Percentiles rank a stretch among this genome's conserved stretches.
Conservation (phyloP, 2,113 vertebrate species). For the Seriola rivoliana region DNA sequence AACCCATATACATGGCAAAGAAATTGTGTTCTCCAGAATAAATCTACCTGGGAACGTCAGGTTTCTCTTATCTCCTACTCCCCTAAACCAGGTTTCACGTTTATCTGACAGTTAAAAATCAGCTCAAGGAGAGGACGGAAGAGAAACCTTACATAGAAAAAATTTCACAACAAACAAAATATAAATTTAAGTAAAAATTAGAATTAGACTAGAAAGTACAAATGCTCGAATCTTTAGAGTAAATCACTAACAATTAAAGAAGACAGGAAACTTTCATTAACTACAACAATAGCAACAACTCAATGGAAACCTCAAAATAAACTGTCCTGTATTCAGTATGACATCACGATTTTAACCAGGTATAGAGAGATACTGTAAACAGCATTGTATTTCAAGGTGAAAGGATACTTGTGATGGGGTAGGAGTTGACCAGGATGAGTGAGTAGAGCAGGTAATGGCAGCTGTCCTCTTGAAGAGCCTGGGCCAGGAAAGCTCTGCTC, state of each 20-base stretch:
- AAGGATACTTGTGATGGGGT: slow-evolving; percentile 99
- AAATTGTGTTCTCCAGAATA: background rate
- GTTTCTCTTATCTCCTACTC: too few species aligned
- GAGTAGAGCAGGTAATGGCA: slow-evolving; percentile 98
- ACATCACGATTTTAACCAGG: background rate
- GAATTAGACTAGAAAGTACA: too few species aligned
- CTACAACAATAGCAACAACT: background rate
- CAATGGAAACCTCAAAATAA: background rate
- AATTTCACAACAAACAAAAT: too few species aligned
- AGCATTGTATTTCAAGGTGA: slow-evolving; percentile 44
- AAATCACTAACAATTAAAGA: too few species aligned
- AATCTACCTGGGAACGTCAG: background rate
- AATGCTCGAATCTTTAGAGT: too few species aligned
- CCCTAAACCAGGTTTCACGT: too few species aligned
- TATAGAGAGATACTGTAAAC: background rate
- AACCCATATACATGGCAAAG: too few species aligned
- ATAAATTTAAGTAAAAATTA: too few species aligned
- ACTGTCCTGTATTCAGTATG: background rate
- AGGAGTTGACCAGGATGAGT: slow-evolving; percentile 98
- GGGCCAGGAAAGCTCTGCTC: slow-evolving; percentile 93
- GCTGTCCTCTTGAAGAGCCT: slow-evolving; percentile 97
- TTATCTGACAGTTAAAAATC: background rate
- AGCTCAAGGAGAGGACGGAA: background rate
- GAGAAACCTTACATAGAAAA: background rate
- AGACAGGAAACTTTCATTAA: background rate